Evolutionary conservation across 2,797 vertebrate species (phyloP), one percentile per base, ranked within the genome.

Genomic region (Myiotriccus ornatus): DNA sequence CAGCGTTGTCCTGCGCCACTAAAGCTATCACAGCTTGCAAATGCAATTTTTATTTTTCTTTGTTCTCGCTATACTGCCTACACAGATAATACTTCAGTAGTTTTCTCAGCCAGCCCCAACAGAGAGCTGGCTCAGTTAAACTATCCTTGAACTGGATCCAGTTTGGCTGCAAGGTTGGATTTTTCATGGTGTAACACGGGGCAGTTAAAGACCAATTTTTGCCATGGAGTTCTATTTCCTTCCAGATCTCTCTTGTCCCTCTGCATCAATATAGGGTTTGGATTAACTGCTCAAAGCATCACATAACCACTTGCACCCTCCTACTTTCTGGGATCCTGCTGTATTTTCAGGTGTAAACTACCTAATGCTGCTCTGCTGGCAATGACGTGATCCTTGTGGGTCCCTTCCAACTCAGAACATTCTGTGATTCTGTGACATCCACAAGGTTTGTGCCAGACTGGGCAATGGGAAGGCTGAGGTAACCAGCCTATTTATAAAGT

Each of bases 51-150:
- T 53, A 22, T 32, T 32, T 52, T 23, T 9, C 80, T 59, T 79
- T 59, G 44, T 87, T 82, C 84, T 79, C 85, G 68, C 74, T 71
- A 27, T 47, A 32, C 82, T 63, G 76, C 70, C 1, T 3, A 52
- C 85, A 71, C 47, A 83, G 77, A 87, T 74, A 94, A 90, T 84
- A 77, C 87, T 83, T 87, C 91, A 63, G 17, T 24, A 41, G 82
- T 55, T 94, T 69, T 35, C 92, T 93, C 84, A 92, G 85, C 77
- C 92, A 90, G 71, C 77, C 89, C 71, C 90, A 89, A 63, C 74
- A 84, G 84, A 94, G 82, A 93, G 39, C 64, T 88, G 90, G 76
- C 94, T 93, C 73, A 39, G 77, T 94, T 55, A 17, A 93, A 89
- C 63, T 39, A 3, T 20, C 90, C 89, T 84, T 95, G 95, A 87